Conservation (phyloP, 2,797 vertebrate species). For the Stomatorhinus walkeri region DNA sequence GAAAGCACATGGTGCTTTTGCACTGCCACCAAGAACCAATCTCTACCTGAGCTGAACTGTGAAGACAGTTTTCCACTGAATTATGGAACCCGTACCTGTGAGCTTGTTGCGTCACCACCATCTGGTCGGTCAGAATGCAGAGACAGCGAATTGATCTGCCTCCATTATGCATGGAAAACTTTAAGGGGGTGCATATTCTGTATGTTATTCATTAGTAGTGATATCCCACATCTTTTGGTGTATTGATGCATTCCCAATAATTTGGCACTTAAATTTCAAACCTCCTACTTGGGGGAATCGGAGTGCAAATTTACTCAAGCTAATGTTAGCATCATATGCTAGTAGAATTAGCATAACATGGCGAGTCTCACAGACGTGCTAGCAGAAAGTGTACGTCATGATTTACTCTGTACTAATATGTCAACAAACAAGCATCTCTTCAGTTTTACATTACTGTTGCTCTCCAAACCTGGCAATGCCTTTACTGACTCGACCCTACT, state of each 20-base stretch:
- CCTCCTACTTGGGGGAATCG: not conserved
- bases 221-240: not conserved
- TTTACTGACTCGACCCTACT: not conserved
- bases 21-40: not conserved
- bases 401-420: not conserved
- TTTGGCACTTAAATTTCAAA: not conserved
- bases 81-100: not conserved
- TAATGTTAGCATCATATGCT: not conserved
- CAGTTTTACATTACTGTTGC: not conserved
- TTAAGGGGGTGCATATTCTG: not conserved
- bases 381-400: not conserved
- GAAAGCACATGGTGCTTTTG: not conserved
- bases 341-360: not conserved
- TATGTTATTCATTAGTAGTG: not conserved
- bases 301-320: not conserved
- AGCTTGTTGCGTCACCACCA: not conserved
- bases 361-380: not conserved
- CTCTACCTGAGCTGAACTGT: not conserved
- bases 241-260: not conserved
- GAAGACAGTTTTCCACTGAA: not conserved
- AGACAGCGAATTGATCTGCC: not conserved
- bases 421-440: not conserved
- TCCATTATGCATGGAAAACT: not conserved
- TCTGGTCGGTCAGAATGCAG: not conserved
- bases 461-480: not conserved